phyloP scores from a whole-genome alignment of 2,888 invertebrate genomes.

The Drosophila eohydei region DNA sequence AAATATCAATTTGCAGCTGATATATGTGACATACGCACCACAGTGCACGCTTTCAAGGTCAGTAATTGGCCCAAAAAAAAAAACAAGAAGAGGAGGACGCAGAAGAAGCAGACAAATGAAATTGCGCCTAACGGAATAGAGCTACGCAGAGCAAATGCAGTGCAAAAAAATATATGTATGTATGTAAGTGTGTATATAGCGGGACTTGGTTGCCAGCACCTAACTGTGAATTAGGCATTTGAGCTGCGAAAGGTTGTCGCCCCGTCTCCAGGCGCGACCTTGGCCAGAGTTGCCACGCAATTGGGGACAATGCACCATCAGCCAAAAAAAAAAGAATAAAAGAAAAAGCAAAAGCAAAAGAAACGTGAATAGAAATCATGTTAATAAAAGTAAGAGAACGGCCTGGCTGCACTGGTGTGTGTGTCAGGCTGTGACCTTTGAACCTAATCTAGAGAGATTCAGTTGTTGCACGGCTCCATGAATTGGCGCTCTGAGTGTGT shows the following conservation, averaged over 20 bases:
- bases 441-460: conserved; percentile 43
- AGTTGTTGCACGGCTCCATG: conserved; percentile 35
- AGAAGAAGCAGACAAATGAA: neutral
- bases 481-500: conserved; percentile 16
- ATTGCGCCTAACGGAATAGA: conserved; percentile 12
- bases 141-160: conserved; percentile 11
- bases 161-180: conserved; percentile 1
- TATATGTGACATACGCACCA: conserved; percentile 12
- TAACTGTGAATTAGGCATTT: conserved; percentile 53
- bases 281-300: conserved; percentile 34
- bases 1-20: neutral
- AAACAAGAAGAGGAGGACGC: neutral
- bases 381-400: conserved; percentile 7
- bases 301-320: conserved; percentile 43
- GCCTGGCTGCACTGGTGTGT: conserved; percentile 5
- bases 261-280: conserved; percentile 56
- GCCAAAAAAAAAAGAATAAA: conserved; percentile 15
- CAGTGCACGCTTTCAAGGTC: conserved; percentile 64
- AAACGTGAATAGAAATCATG: conserved; percentile 9
- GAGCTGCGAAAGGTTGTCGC: conserved; percentile 51
- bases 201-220: conserved; percentile 18
- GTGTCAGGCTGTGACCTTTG: conserved; percentile 46
- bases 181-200: conserved; percentile 1
- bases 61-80: conserved; percentile 45
- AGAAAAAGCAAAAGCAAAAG: neutral